Evolutionary conservation across 2,113 vertebrate genomes (phyloP).

Genomic region (Numida meleagris): DNA sequence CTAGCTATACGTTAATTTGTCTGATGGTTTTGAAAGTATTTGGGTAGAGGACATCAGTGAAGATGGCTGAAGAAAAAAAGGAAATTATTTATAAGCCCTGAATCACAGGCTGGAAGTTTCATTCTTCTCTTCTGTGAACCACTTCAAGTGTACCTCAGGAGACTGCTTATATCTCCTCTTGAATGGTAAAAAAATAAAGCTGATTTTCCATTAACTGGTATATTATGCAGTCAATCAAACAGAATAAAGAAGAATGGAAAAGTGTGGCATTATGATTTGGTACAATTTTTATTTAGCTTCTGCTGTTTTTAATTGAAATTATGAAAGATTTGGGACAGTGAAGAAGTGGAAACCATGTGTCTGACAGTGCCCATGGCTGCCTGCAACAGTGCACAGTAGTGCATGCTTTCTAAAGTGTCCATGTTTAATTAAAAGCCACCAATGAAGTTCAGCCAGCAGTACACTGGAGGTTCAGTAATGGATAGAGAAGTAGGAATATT

Average conservation of each 20-base stretch:
- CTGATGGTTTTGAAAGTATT: background rate
- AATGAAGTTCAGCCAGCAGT: background rate
- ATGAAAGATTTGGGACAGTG: background rate
- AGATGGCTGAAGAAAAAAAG: background rate
- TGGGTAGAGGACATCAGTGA: background rate
- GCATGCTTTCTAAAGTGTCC: background rate
- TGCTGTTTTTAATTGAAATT: background rate
- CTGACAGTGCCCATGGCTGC: background rate
- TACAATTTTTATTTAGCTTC: background rate
- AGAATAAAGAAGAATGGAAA: slow-evolving; percentile 2
- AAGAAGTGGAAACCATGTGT: background rate
- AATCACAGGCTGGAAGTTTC: background rate
- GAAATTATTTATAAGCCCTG: background rate
- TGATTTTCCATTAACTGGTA: background rate
- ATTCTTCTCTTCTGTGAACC: background rate
- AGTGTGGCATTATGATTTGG: background rate
- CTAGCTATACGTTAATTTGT: background rate
- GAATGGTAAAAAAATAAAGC: slow-evolving; percentile 8
- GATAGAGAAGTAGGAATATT: background rate
- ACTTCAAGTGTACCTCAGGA: background rate
- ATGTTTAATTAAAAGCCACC: background rate
- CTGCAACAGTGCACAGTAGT: background rate
- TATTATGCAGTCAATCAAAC: background rate
- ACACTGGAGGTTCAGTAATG: rapidly evolving
- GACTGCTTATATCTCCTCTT: background rate